Evolutionary conservation across 35 echinoderm and acorn worm species (phyloP).

Genomic region (Nesometra sesokonis): DNA sequence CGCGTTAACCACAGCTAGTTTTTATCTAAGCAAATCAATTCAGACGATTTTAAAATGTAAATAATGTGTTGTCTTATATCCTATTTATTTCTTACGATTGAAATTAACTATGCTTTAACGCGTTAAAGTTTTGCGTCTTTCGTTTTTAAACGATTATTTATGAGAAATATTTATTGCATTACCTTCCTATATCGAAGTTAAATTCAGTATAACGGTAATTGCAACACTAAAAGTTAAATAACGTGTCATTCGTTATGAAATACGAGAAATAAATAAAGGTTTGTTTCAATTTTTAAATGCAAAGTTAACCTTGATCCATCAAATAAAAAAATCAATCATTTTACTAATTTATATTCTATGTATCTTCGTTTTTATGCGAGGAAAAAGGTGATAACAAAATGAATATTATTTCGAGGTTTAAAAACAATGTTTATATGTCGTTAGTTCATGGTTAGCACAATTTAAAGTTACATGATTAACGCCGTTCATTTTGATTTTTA

Average conservation of each 20-base stretch:
- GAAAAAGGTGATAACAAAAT: not conserved
- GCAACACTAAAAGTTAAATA: not conserved
- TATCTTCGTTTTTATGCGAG: not conserved
- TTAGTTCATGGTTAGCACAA: too few species aligned
- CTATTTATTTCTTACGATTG: not conserved
- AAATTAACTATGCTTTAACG: not conserved
- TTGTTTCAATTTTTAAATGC: not conserved
- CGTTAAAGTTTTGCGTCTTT: not conserved
- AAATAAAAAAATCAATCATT: not conserved
- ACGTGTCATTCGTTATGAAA: not conserved
- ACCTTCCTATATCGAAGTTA: not conserved
- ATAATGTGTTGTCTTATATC: not conserved
- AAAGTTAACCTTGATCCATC: not conserved
- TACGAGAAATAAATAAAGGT: not conserved
- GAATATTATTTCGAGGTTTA: not conserved
- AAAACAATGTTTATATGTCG: too few species aligned
- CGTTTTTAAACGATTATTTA: not conserved
- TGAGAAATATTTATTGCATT: not conserved
- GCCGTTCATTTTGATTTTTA: too few species aligned
- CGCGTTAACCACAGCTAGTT: not conserved
- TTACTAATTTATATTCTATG: not conserved
- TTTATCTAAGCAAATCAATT: not conserved
- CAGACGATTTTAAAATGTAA: not conserved
- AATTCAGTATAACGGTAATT: not conserved
- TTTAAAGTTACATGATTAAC: too few species aligned